Evolutionary conservation across 2,113 vertebrate genomes (phyloP).

Genomic region (Rhadina sibilatrix): DNA sequence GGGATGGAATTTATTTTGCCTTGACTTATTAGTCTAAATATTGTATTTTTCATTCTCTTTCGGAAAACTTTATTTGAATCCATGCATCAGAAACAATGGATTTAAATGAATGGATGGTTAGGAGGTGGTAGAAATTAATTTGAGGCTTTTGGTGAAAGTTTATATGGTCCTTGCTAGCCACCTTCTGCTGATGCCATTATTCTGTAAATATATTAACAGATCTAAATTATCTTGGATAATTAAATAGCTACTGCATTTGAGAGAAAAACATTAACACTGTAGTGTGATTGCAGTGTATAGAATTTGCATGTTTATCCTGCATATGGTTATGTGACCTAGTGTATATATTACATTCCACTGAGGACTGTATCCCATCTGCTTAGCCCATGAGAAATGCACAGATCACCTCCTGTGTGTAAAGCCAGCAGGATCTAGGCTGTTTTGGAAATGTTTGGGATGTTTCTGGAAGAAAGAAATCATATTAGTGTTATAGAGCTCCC

Average conservation of each 20-base stretch:
- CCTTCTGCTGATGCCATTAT: not conserved
- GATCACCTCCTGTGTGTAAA: not conserved
- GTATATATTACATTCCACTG: not conserved
- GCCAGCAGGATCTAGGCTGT: not conserved
- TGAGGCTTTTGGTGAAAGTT: not conserved
- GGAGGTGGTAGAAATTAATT: not conserved
- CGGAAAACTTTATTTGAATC: not conserved
- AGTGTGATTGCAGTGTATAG: not conserved
- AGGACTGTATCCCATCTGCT: not conserved
- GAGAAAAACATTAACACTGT: not conserved
- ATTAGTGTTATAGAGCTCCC: not conserved
- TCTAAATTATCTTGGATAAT: not conserved
- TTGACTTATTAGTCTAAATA: not conserved
- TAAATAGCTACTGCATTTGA: not conserved
- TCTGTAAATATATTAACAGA: not conserved
- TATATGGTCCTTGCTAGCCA: not conserved
- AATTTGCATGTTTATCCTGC: not conserved
- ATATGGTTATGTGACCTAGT: not conserved
- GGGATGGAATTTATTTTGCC: not conserved
- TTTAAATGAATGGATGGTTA: not conserved
- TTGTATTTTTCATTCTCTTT: not conserved
- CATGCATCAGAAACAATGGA: not conserved
- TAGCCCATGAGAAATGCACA: not conserved
- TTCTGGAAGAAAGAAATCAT: not conserved
- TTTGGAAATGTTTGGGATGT: not conserved